Conservation (phyloP, 35 echinoderm and acorn worm genomes). For the Hemicentrotus pulcherrimus region DNA sequence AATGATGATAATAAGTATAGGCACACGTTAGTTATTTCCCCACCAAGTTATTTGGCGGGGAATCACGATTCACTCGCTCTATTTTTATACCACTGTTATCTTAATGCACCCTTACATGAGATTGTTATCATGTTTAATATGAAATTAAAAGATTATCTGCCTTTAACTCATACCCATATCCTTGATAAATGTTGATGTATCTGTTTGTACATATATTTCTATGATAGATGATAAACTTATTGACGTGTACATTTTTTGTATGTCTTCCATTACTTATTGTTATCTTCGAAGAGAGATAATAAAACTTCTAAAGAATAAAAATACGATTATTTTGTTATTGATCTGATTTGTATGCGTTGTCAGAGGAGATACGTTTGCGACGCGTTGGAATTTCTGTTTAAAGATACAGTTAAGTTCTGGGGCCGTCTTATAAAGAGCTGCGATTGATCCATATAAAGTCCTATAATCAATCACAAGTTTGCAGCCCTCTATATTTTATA, state of each 20-base stretch:
- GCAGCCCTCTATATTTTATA: no score
- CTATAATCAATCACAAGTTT: no score
- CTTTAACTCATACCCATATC: not conserved
- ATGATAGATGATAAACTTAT: not conserved
- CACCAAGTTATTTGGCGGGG: no score
- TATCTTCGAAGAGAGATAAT: not conserved
- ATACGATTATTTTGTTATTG: not conserved
- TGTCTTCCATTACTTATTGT: not conserved
- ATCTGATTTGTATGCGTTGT: not conserved
- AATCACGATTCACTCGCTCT: no score
- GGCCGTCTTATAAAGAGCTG: no score
- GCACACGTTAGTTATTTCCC: no score
- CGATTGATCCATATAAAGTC: no score
- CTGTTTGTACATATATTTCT: not conserved
- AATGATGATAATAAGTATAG: no score
- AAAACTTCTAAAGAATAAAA: not conserved
- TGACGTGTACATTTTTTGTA: not conserved
- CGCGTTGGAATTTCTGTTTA: no score
- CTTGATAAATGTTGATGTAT: not conserved
- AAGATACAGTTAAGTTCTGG: no score
- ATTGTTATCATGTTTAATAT: not conserved
- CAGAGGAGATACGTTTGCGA: not conserved
- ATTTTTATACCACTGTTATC: not conserved
- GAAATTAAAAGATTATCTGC: not conserved
- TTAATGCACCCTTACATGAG: not conserved